phyloP scores from a whole-genome alignment of 1,140 invertebrate genomes.

The Philopotamus ludificatus region DNA sequence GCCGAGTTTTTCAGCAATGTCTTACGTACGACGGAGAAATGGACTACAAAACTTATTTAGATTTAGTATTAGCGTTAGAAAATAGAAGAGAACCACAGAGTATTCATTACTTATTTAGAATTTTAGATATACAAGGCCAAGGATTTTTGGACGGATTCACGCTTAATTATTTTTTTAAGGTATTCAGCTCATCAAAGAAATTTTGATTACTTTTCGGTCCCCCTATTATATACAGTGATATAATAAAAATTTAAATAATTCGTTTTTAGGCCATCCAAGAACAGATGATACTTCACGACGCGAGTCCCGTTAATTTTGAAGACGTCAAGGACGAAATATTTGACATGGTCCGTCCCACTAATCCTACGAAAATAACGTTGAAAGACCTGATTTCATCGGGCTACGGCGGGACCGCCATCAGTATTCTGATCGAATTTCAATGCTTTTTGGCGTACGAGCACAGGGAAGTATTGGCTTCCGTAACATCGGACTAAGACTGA shows the following conservation, averaged over 20 bases:
- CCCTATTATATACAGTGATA: not conserved
- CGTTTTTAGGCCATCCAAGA: slow-evolving; percentile 79
- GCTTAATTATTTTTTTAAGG: slow-evolving; percentile 91
- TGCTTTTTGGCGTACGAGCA: slow-evolving; percentile 97
- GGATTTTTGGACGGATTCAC: slow-evolving; percentile 89
- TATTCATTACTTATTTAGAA: slow-evolving; percentile 87
- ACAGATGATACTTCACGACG: slow-evolving; percentile 80
- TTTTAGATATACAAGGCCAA: slow-evolving; percentile 86
- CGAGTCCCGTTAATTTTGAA: slow-evolving; percentile 85
- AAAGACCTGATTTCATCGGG: slow-evolving; percentile 81
- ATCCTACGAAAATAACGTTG: slow-evolving; percentile 83
- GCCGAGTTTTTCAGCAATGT: slow-evolving; percentile 92
- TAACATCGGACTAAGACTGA: slow-evolving; percentile 27
- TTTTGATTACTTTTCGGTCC: not conserved
- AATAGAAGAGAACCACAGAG: slow-evolving; percentile 90
- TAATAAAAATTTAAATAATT: not conserved
- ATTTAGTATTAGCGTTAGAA: slow-evolving; percentile 91
- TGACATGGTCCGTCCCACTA: slow-evolving; percentile 92
- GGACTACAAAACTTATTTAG: slow-evolving; percentile 96
- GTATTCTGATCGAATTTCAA: slow-evolving; percentile 93
- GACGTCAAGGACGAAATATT: slow-evolving; percentile 98
- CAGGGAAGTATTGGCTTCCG: slow-evolving; percentile 73
- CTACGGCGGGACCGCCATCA: slow-evolving; percentile 90
- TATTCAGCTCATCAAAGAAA: slow-evolving; percentile 46
- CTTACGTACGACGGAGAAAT: slow-evolving; percentile 95